Evolutionary conservation across 2,888 invertebrate genomes (phyloP), one percentile per base, ranked within the genome.

Genomic region (Mechanitis mazaeus): DNA sequence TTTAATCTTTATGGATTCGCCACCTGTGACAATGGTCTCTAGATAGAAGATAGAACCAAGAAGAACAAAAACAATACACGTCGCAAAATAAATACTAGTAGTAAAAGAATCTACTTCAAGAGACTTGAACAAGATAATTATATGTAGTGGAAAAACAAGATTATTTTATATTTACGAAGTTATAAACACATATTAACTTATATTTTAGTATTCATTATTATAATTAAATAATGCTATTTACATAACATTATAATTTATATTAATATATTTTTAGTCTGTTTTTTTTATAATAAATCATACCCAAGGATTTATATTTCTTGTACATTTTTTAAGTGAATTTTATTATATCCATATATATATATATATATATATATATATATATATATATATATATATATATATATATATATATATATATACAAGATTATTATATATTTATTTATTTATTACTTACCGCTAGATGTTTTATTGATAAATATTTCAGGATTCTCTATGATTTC

Each of bases 11-110:
- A 50, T 50, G 50, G 50, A 50, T 50, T 50, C 50, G 66, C 67
- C 75, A 75, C 74, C 75, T 75, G 74, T 68, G 68, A 72, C 70
- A 71, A 72, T 75, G 68, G 72, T 72, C 66, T 70, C 63, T 59
- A 55, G 56, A 63, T 56, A 65, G 69, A 66, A 20, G 20, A 20
- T 20, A 20, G 71, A 72, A 73, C 70, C 71, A 73, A 73, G 68
- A 73, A 71, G 68, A 68, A 64, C 55, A 63, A 47, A 64, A 60
- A 59, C 64, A 42, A 42, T 20, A 20, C 50, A 56, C 33, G 54
- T 42, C 28, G 35, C 59, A 55, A 59, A 59, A 61, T 45, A 42
- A 56, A 20, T 31, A 45, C 50, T 31, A 42, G 45, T 56, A 45
- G 33, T 57, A 57, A 61, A 57, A 54, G 45, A 46, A 57, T 61